These are phyloP conservation scores for Leucosticte australis DNA, from an alignment of 2,113 vertebrate species.

Conservation along the genomic window DNA sequence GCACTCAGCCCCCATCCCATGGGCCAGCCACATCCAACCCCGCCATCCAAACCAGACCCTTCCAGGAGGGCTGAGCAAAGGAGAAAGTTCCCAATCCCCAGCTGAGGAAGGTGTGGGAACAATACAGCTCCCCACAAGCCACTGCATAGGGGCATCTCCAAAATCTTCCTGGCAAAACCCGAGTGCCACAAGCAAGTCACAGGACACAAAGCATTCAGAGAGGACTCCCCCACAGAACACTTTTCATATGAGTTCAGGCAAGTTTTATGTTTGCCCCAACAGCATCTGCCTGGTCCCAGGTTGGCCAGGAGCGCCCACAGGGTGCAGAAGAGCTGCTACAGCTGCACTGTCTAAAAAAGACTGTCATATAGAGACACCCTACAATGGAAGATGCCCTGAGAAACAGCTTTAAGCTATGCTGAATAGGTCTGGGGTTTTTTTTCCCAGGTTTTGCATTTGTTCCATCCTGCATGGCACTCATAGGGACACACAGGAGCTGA, in stretches of 20 bases:
- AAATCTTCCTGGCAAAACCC: background rate
- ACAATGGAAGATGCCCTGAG: background rate
- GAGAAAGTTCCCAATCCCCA: accelerated
- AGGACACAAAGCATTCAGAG: background rate
- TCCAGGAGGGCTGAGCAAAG: background rate
- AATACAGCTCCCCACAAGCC: background rate
- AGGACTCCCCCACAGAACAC: background rate
- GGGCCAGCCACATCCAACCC: background rate
- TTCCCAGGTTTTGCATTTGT: background rate
- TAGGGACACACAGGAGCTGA: background rate
- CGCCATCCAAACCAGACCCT: accelerated
- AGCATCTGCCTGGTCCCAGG: background rate
- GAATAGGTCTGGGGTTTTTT: background rate
- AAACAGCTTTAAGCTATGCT: background rate
- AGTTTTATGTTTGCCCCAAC: background rate
- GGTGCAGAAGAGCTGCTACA: background rate
- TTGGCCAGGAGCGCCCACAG: background rate
- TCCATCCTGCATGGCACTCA: background rate
- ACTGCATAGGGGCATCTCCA: accelerated
- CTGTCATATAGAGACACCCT: background rate
- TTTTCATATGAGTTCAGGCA: background rate
- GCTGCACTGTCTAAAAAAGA: background rate
- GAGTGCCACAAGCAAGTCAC: background rate
- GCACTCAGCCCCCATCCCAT: background rate
- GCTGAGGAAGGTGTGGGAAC: background rate